phyloP scores from a whole-genome alignment of 2,113 vertebrate genomes.

The Chelonoidis abingdonii region DNA sequence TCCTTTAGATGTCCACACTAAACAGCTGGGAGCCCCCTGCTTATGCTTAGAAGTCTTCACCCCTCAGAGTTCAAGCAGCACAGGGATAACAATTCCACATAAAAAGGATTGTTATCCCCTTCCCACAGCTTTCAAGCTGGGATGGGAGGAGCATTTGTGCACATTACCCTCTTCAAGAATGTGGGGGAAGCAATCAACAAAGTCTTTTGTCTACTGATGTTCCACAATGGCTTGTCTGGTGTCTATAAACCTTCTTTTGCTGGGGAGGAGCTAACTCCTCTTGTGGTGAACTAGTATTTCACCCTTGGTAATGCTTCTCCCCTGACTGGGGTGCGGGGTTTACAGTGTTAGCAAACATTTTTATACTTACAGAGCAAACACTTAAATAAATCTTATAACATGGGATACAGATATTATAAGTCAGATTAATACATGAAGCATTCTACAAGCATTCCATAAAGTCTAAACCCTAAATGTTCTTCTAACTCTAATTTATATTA shows the following conservation, averaged over 20 bases:
- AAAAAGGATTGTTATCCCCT: too few relatives aligned
- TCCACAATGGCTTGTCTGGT: background rate
- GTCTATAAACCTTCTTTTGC: background rate
- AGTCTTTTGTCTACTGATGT: background rate
- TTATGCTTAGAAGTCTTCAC: too few relatives aligned
- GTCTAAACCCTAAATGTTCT: background rate
- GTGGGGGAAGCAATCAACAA: too few relatives aligned
- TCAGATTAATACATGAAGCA: background rate
- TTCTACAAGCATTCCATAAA: background rate
- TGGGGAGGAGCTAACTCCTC: background rate
- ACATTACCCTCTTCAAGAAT: too few relatives aligned
- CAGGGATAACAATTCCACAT: too few relatives aligned
- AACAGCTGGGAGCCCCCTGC: too few relatives aligned
- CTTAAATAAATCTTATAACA: background rate
- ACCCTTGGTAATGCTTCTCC: background rate
- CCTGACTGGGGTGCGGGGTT: background rate
- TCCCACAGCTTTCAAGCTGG: too few relatives aligned
- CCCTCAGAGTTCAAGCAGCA: too few relatives aligned
- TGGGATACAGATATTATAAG: background rate
- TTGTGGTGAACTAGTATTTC: background rate
- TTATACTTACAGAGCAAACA: background rate
- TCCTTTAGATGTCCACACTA: too few relatives aligned
- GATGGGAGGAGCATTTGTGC: too few relatives aligned
- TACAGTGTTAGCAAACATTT: background rate
- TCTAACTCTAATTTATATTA: background rate